Percentiles rank a stretch among this genome's conserved stretches.
Conservation (phyloP, 2,888 invertebrate species). For the Formica aserva region DNA sequence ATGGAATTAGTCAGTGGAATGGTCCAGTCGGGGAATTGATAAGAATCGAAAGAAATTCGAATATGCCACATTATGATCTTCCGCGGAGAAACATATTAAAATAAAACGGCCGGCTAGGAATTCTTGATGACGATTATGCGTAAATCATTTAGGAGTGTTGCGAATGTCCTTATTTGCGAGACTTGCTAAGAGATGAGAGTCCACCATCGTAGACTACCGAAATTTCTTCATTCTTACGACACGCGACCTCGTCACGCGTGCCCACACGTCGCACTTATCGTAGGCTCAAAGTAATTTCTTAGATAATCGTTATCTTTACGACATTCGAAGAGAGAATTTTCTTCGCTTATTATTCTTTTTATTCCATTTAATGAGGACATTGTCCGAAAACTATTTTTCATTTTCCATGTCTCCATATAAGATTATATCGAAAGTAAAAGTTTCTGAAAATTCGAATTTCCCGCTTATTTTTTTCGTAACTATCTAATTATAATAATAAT, state of each 20-base stretch:
- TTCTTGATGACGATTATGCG: neutral
- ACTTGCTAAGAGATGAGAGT: neutral
- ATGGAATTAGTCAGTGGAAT: conserved; percentile 8
- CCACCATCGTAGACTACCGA: neutral
- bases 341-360: neutral
- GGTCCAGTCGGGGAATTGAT: neutral
- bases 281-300: neutral
- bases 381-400: neutral
- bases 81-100: neutral
- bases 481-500: neutral
- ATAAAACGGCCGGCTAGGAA: neutral
- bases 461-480: neutral
- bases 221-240: conserved; percentile 1
- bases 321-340: neutral
- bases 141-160: neutral
- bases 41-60: neutral
- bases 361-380: neutral
- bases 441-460: neutral
- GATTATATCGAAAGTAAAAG: neutral
- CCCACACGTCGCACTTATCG: neutral
- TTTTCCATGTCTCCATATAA: neutral
- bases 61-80: neutral
- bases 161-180: neutral
- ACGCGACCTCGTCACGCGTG: neutral
- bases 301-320: neutral